These are phyloP conservation scores for Theocolax elegans DNA, from an alignment of 1,140 invertebrate genomes.

Conservation along the genomic window DNA sequence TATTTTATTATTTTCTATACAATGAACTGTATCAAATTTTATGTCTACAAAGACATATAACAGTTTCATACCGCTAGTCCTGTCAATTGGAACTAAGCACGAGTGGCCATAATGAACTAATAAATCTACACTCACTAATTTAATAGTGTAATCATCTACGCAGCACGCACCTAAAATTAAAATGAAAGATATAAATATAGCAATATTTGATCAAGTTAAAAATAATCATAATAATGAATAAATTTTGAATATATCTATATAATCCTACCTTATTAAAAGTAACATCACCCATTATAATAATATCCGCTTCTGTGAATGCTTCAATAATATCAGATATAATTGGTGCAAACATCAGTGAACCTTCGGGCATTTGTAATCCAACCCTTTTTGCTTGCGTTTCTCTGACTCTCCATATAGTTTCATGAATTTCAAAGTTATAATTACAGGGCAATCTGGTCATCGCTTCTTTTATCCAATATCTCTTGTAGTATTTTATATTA, in stretches of 20 bases:
- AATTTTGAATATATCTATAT: no score
- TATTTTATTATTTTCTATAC: slow-evolving; percentile 88
- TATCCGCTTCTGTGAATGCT: slow-evolving; percentile 90
- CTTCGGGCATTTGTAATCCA: slow-evolving; percentile 98
- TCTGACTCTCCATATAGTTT: slow-evolving; percentile 96
- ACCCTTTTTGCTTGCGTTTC: slow-evolving; percentile 86
- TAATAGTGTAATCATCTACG: slow-evolving; percentile 97
- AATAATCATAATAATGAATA: no score
- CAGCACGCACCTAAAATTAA: slow-evolving; percentile 86
- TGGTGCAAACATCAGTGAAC: slow-evolving; percentile 89
- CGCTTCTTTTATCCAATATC: slow-evolving; percentile 80
- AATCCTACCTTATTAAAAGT: slow-evolving; percentile 84
- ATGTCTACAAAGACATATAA: slow-evolving; percentile 97
- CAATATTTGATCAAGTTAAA: no score
- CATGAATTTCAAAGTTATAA: slow-evolving; percentile 99
- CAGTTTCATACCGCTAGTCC: slow-evolving; percentile 89
- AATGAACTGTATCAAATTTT: slow-evolving; percentile 91
- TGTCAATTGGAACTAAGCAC: slow-evolving; percentile 95
- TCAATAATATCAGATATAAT: slow-evolving; percentile 95
- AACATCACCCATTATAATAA: slow-evolving; percentile 98
- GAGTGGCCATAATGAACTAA: slow-evolving; percentile 99
- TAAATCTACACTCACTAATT: slow-evolving; percentile 89
- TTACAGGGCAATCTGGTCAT: slow-evolving; percentile 86
- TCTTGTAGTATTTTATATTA: slow-evolving; percentile 88
- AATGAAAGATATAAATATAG: no score